Percentiles rank a stretch among this genome's conserved stretches.
Evolutionary conservation across 2,113 vertebrate species (phyloP).

Genomic region (Mesoclemmys tuberculata): DNA sequence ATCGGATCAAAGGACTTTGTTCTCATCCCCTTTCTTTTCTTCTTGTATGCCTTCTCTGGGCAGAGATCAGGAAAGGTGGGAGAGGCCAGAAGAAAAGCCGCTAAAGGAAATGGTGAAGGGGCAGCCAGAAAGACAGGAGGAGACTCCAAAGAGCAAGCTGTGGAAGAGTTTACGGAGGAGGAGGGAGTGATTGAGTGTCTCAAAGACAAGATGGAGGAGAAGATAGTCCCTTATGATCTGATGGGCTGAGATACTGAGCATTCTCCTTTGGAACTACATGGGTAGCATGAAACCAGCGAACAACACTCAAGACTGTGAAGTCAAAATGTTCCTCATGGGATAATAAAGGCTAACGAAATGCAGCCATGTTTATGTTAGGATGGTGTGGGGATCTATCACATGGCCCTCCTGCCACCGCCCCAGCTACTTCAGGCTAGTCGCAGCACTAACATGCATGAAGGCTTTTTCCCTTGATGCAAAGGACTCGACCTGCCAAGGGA

Average conservation of each 20-base stretch:
- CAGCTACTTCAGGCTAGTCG: neutral
- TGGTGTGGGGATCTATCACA: neutral
- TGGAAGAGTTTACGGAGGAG: neutral
- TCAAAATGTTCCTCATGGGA: neutral
- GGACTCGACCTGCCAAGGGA: neutral
- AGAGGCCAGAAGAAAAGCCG: neutral
- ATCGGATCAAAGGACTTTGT: neutral
- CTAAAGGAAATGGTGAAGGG: neutral
- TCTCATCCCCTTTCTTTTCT: too few species aligned
- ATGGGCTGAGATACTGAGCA: neutral
- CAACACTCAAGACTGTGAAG: neutral
- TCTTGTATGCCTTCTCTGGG: too few species aligned
- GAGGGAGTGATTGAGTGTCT: neutral
- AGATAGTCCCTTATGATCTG: neutral
- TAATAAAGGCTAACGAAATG: accelerated
- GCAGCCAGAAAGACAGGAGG: neutral
- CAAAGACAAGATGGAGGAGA: neutral
- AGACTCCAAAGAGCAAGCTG: neutral
- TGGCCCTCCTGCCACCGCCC: neutral
- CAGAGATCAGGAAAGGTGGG: neutral
- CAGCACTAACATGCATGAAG: neutral
- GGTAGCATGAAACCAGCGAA: neutral
- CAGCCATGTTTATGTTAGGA: neutral
- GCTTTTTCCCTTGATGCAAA: neutral
- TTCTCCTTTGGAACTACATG: neutral